phyloP scores from a whole-genome alignment of 2,113 vertebrate genomes.

The Leucopternis melanops region DNA sequence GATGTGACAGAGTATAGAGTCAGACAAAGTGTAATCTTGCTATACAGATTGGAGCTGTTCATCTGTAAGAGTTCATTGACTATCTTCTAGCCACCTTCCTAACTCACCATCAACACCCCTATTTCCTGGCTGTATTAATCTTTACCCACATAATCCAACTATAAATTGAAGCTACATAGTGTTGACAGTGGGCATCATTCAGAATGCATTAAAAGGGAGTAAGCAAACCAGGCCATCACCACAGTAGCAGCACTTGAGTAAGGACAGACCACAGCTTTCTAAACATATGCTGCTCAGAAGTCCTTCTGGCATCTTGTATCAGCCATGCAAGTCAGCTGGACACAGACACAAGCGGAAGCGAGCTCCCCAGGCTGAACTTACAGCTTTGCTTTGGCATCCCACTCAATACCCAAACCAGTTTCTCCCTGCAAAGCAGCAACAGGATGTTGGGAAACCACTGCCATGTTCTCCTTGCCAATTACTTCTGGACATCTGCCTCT shows the following conservation, averaged over 20 bases:
- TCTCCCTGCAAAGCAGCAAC: neutral
- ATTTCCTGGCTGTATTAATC: neutral
- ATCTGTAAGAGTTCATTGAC: neutral
- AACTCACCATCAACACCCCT: neutral
- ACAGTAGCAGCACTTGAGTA: neutral
- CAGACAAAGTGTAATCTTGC: neutral
- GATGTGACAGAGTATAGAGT: neutral
- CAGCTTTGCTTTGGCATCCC: neutral
- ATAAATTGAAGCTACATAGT: neutral
- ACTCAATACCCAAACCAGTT: neutral
- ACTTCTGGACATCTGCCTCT: neutral
- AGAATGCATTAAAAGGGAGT: neutral
- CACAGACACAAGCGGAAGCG: rapidly evolving
- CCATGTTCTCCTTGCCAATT: neutral
- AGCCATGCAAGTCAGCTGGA: neutral
- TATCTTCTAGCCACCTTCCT: neutral
- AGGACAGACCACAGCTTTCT: neutral
- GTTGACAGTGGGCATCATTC: neutral
- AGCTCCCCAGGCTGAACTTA: neutral
- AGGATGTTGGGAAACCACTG: neutral
- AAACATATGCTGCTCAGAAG: neutral
- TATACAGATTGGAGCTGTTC: neutral
- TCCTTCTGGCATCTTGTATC: neutral
- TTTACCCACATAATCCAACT: neutral
- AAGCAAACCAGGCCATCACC: neutral